Evolutionary conservation across 2,113 vertebrate species (phyloP), one percentile per base, ranked within the genome.

Genomic region (Mola mola): DNA sequence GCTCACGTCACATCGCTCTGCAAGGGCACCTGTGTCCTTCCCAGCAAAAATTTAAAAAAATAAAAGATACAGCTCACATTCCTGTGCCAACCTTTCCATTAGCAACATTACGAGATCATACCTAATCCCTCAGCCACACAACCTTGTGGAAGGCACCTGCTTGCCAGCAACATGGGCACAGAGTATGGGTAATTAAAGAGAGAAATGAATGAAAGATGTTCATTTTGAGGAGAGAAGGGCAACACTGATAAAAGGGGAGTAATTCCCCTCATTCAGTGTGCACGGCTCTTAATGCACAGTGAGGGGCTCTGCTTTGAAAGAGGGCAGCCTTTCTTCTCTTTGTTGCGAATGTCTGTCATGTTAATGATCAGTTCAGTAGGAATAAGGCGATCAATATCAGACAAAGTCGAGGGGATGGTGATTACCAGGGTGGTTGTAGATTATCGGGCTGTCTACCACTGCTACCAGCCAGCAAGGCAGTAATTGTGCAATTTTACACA

Each of bases 11-110:
- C 87, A 88, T 84, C 78, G 79, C 88, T 90, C 88, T 91, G 88
- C 91, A 92, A 92, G 91, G 91, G 88, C 91, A 92, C 91, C 91
- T 92, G 90, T 92, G 90, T 91, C 91, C 90, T 91, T 92, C 90
- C 82, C 84, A 86, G 85, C 78, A 66, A 82, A 87, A 74, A 80
- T 34, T 36, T 41, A 31, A 41, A 48, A 55, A 64, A 58, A 62
- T 78, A 66, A 60, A 62, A 81, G 81, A 73, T 31, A 78, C 64
- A 52, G 77, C 86, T 81, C 71, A 71, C 84, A 88, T 88, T 86
- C 82, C 86, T 77, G 64, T 89, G 87, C 87, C 87, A 90, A 86
- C 78, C 81, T 76, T 79, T 87, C 90, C 77, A 88, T 90, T 87
- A 89, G 86, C 79, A 85, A 82, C 86, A 87, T 89, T 89, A 85